These are phyloP conservation scores for Cryptophagus acutangulus DNA, from an alignment of 2,888 invertebrate species.

Conservation along the genomic window DNA sequence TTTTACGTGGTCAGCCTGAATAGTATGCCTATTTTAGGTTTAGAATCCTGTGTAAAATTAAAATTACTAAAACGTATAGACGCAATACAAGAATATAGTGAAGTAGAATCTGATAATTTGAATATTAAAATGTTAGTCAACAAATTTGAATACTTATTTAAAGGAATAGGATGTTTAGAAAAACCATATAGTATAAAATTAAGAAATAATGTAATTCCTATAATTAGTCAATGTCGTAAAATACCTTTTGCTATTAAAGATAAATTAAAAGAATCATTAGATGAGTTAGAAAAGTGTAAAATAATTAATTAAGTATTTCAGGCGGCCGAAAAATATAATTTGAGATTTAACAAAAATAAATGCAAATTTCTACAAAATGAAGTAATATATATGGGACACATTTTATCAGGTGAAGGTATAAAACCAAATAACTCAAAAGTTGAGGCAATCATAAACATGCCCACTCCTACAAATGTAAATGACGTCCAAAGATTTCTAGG, in stretches of 20 bases:
- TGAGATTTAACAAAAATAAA: constrained; percentile 21
- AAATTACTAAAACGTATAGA: too few species aligned
- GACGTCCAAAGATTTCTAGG: constrained; percentile 19
- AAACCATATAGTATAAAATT: constrained; percentile 18
- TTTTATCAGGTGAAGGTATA: constrained; percentile 3
- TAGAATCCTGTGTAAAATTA: too few species aligned
- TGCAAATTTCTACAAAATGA: constrained; percentile 2
- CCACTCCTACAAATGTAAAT: constrained; percentile 12
- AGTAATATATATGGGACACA: constrained; percentile 10
- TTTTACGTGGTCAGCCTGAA: too few species aligned
- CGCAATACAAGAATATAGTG: too few species aligned
- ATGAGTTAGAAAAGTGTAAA: constrained; percentile 18
- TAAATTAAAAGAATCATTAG: constrained; percentile 19
- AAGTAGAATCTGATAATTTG: too few species aligned
- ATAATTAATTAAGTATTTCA: constrained; percentile 23
- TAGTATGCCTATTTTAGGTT: too few species aligned
- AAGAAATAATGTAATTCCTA: constrained; percentile 12
- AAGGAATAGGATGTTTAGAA: constrained; percentile 12
- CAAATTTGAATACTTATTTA: constrained; percentile 9
- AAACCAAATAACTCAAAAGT: constrained; percentile 10
- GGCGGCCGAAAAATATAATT: constrained; percentile 15
- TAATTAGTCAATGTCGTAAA: constrained; percentile 20
- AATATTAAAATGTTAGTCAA: neutral
- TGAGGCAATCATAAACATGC: constrained; percentile 13
- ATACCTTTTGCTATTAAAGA: constrained; percentile 20